These are phyloP conservation scores for Drosophila tripunctata DNA, from an alignment of 2,888 invertebrate species.

Conservation along the genomic window DNA sequence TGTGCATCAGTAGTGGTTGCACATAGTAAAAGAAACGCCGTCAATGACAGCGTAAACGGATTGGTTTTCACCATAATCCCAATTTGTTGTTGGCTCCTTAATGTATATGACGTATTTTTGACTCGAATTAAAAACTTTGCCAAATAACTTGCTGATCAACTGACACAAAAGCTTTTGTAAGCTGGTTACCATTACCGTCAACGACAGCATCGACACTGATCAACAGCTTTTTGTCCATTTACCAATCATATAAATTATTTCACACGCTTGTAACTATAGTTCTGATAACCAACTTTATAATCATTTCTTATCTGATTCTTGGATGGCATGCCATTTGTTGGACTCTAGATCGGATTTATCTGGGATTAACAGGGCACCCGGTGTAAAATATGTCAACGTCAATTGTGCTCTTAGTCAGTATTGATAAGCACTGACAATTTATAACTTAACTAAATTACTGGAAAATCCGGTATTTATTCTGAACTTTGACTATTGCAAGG, in stretches of 20 bases:
- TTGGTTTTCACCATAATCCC: conserved; percentile 45
- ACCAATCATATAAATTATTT: conserved; percentile 45
- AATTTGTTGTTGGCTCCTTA: neutral
- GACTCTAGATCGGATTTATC: conserved; percentile 28
- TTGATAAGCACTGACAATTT: conserved; percentile 40
- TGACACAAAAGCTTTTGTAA: conserved; percentile 55
- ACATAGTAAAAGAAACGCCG: conserved; percentile 41
- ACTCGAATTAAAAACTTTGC: conserved; percentile 25
- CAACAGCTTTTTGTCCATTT: conserved; percentile 25
- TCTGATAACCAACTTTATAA: conserved; percentile 47
- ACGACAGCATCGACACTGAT: conserved; percentile 23
- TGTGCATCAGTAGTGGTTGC: conserved; percentile 7
- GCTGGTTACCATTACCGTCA: conserved; percentile 34
- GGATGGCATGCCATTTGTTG: neutral
- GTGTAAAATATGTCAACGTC: conserved; percentile 46
- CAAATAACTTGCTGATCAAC: conserved; percentile 46
- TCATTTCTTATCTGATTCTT: conserved; percentile 39
- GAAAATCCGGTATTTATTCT: conserved; percentile 21
- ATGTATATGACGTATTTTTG: conserved; percentile 1
- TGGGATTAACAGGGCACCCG: conserved; percentile 30
- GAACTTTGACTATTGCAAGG: conserved; percentile 24
- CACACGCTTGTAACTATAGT: conserved; percentile 18
- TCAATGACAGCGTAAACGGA: conserved; percentile 16
- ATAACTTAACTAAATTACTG: conserved; percentile 40
- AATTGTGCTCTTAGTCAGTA: conserved; percentile 26